phyloP scores from a whole-genome alignment of 2,888 invertebrate genomes.

The Cerastis rubricosa region DNA sequence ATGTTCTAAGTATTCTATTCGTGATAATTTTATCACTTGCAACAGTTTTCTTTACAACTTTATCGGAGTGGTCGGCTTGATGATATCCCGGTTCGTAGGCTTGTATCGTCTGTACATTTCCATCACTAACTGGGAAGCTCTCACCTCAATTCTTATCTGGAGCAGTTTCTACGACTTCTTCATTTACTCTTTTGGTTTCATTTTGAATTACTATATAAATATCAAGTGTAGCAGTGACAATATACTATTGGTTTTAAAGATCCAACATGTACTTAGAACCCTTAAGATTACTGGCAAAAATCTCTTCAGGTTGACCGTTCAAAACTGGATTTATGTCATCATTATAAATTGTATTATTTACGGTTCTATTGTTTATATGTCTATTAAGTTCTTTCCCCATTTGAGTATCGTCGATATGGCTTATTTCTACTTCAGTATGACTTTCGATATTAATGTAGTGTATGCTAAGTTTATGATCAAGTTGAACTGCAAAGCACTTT shows the following conservation, averaged over 20 bases:
- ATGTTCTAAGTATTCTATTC: constrained; percentile 31
- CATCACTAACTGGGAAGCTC: neutral
- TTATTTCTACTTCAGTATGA: constrained; percentile 34
- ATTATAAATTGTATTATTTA: constrained; percentile 10
- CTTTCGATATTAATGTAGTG: constrained; percentile 26
- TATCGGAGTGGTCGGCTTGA: neutral
- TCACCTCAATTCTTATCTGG: constrained; percentile 12
- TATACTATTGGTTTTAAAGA: constrained; percentile 13
- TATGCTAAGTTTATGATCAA: constrained; percentile 23
- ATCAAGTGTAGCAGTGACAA: constrained; percentile 24
- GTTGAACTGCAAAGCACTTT: constrained; percentile 5
- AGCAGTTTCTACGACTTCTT: constrained; percentile 13
- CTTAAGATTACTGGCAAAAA: constrained; percentile 21
- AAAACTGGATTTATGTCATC: constrained; percentile 30
- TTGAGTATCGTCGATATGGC: neutral
- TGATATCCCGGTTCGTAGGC: neutral
- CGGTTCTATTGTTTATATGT: constrained; percentile 22
- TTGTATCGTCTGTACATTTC: neutral
- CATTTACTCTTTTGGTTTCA: constrained; percentile 21
- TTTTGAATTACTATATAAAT: constrained; percentile 28
- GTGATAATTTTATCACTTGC: constrained; percentile 33
- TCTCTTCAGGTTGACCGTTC: constrained; percentile 8
- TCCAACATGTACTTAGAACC: constrained; percentile 18
- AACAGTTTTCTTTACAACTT: constrained; percentile 34
- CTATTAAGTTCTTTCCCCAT: neutral